Evolutionary conservation across 1,140 invertebrate species (phyloP).

Genomic region (Drosophila novamexicana): DNA sequence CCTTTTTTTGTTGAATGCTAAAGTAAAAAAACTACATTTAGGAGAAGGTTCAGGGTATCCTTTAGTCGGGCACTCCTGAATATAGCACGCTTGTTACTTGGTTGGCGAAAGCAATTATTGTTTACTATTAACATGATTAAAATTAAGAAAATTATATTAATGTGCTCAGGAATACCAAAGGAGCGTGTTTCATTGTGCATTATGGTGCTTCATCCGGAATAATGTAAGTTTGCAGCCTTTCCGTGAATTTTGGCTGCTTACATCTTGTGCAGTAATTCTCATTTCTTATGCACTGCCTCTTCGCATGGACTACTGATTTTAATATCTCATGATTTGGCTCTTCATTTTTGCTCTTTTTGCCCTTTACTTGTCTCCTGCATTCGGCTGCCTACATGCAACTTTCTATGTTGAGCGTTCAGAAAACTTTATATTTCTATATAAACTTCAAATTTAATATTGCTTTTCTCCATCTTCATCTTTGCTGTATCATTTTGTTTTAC

Average conservation of each 20-base stretch:
- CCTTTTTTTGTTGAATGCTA: too few species aligned
- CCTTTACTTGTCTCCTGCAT: not conserved
- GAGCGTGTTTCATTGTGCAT: too few species aligned
- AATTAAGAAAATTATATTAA: constrained; percentile 1
- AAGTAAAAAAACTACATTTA: too few species aligned
- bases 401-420: not conserved
- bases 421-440: constrained; percentile 1
- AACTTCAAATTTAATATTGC: constrained; percentile 6
- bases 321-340: constrained; percentile 2
- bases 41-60: too few species aligned
- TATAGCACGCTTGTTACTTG: too few species aligned
- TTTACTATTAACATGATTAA: not conserved
- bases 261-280: not conserved
- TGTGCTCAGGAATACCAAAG: not conserved
- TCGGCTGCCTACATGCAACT: not conserved
- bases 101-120: not conserved
- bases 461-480: not conserved
- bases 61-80: too few species aligned
- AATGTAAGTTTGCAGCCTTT: not conserved
- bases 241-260: not conserved
- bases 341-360: not conserved
- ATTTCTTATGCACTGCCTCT: not conserved
- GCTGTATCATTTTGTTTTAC: not conserved
- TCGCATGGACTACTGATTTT: not conserved
- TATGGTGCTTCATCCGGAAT: too few species aligned